These are phyloP conservation scores for Todiramphus saurophagus DNA, from an alignment of 2,113 vertebrate genomes.

Conservation along the genomic window DNA sequence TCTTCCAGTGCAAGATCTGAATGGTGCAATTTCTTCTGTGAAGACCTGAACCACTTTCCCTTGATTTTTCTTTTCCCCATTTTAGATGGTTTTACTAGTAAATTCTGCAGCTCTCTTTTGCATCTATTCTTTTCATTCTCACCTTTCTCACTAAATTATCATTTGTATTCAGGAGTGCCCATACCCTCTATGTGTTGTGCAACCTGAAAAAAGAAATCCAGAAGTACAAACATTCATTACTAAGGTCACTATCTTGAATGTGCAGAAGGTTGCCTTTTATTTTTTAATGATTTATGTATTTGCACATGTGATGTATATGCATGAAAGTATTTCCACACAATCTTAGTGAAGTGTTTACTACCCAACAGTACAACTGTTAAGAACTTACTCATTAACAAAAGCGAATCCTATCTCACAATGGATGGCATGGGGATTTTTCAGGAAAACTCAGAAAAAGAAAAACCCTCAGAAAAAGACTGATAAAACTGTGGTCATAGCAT, in stretches of 20 bases:
- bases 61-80: neutral
- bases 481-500: neutral
- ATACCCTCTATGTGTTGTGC: neutral
- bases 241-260: neutral
- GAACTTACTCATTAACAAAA: neutral
- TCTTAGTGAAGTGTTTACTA: neutral
- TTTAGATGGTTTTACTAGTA: neutral
- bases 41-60: neutral
- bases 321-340: neutral
- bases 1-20: neutral
- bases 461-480: neutral
- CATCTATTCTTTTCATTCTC: neutral
- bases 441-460: neutral
- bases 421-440: neutral
- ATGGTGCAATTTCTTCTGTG: neutral
- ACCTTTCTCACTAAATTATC: neutral
- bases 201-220: neutral
- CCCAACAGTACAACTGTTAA: neutral
- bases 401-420: neutral
- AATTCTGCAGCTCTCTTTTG: neutral
- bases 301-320: neutral
- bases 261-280: neutral
- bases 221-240: neutral
- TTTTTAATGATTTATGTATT: neutral
- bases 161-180: neutral